Conservation (phyloP, 2,888 invertebrate genomes). For the Tiphia femorata region DNA sequence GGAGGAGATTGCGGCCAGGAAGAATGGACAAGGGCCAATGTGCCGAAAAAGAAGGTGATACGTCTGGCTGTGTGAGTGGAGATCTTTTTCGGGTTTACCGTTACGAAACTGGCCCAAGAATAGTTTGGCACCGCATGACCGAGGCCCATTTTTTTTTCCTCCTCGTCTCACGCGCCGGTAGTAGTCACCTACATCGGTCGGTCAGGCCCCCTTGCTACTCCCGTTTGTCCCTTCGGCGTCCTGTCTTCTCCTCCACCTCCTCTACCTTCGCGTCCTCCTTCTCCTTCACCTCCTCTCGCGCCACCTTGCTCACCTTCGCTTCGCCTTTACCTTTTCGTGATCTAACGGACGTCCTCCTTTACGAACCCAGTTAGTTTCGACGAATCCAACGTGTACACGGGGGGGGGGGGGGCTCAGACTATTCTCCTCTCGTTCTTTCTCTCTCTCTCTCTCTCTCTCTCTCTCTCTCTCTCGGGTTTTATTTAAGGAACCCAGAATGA, state of each 20-base stretch:
- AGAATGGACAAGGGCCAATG: slow-evolving; percentile 22
- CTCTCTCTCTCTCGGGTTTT: too few species aligned
- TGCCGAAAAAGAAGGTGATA: slow-evolving; percentile 20
- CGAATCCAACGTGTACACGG: too few species aligned
- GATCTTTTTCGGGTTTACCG: slow-evolving; percentile 31
- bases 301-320: slow-evolving; percentile 5
- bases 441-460: too few species aligned
- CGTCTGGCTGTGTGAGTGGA: slow-evolving; percentile 11
- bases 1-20: background rate
- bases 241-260: background rate
- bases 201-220: background rate
- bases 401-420: too few species aligned
- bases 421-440: too few species aligned
- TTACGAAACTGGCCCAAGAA: slow-evolving; percentile 38
- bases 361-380: slow-evolving; percentile 17
- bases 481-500: too few species aligned
- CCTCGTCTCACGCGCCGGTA: slow-evolving; percentile 2
- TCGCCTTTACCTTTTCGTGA: too few species aligned
- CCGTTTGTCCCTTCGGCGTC: slow-evolving; percentile 12
- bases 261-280: slow-evolving; percentile 1
- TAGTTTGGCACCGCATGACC: slow-evolving; percentile 39
- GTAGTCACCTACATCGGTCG: slow-evolving; percentile 23
- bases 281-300: background rate
- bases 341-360: slow-evolving; percentile 30
- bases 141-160: slow-evolving; percentile 26